These are phyloP conservation scores for Euclidia mi DNA, from an alignment of 2,888 invertebrate genomes.

Conservation along the genomic window DNA sequence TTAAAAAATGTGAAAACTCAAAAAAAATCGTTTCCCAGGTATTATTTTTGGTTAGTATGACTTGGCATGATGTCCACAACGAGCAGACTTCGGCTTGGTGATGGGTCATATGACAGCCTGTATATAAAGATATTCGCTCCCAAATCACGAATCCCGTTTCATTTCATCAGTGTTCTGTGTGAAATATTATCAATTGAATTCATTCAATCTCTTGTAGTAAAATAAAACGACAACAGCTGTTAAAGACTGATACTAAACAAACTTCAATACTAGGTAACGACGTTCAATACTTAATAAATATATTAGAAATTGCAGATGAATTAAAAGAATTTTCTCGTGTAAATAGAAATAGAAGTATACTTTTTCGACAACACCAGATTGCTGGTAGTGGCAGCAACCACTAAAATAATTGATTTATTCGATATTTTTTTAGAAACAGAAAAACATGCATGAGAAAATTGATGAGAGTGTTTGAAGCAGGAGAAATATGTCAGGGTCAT, in stretches of 20 bases:
- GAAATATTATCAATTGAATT: constrained; percentile 49
- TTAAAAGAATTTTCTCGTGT: constrained; percentile 34
- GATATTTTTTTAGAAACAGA: too few species aligned
- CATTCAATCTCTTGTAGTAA: constrained; percentile 48
- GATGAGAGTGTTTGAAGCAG: too few species aligned
- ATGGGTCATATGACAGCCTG: neutral
- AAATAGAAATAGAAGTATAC: constrained; percentile 35
- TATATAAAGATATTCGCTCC: constrained; percentile 37
- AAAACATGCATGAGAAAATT: too few species aligned
- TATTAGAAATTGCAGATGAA: constrained; percentile 43
- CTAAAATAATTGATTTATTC: too few species aligned
- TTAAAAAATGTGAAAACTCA: too few species aligned
- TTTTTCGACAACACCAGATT: constrained; percentile 12
- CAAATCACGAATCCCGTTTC: constrained; percentile 34
- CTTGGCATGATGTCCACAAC: too few species aligned
- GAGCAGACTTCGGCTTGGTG: too few species aligned
- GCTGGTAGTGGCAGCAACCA: too few species aligned
- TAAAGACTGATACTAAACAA: constrained; percentile 14
- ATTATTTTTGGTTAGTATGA: too few species aligned
- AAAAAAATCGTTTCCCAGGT: too few species aligned
- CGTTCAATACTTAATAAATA: constrained; percentile 50
- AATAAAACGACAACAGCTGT: constrained; percentile 36
- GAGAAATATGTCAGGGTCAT: too few species aligned
- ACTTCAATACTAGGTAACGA: constrained; percentile 42
- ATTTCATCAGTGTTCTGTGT: constrained; percentile 25